phyloP scores from a whole-genome alignment of 2,797 vertebrate genomes.

The Sitta carolinensis region DNA sequence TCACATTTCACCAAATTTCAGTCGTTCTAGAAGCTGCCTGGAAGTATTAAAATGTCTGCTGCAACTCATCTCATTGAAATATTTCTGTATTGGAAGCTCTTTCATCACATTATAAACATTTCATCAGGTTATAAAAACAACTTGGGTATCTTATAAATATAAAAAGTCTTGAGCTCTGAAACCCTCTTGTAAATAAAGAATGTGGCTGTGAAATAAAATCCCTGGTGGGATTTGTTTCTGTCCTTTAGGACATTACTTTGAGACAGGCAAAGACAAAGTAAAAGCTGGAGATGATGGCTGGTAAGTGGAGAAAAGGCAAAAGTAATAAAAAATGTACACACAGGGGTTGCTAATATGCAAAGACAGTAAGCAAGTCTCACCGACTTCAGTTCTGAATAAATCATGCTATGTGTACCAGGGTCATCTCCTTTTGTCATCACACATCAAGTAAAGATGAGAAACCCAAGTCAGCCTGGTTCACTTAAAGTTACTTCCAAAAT shows the following conservation, averaged over 20 bases:
- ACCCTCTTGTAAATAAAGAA: slow-evolving; percentile 50
- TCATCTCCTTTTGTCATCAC: slow-evolving; percentile 56
- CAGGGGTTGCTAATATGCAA: background rate
- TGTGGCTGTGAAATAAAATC: slow-evolving; percentile 55
- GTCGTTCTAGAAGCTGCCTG: background rate
- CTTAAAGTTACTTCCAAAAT: background rate
- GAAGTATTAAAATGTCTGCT: background rate
- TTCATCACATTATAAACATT: slow-evolving; percentile 34
- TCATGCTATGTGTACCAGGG: slow-evolving; percentile 40
- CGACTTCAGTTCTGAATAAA: slow-evolving; percentile 56
- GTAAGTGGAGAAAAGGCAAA: slow-evolving; percentile 7
- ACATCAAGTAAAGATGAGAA: slow-evolving; percentile 54
- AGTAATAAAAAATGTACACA: slow-evolving; percentile 52
- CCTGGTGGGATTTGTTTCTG: slow-evolving; percentile 15
- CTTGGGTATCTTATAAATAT: background rate
- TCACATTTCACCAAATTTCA: background rate
- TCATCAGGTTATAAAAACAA: slow-evolving; percentile 3
- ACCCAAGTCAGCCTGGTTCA: background rate
- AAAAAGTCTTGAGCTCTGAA: slow-evolving; percentile 21
- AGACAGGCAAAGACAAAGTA: background rate
- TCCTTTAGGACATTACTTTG: slow-evolving; percentile 4
- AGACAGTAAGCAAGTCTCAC: slow-evolving; percentile 7
- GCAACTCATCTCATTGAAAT: background rate
- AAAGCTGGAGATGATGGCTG: slow-evolving; percentile 18
- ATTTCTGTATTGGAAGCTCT: slow-evolving; percentile 21